A percentile compares a stretch with the other conserved stretches of the same genome.
phyloP scores from a whole-genome alignment of 2,888 invertebrate species.

The Campoplex nolae region DNA sequence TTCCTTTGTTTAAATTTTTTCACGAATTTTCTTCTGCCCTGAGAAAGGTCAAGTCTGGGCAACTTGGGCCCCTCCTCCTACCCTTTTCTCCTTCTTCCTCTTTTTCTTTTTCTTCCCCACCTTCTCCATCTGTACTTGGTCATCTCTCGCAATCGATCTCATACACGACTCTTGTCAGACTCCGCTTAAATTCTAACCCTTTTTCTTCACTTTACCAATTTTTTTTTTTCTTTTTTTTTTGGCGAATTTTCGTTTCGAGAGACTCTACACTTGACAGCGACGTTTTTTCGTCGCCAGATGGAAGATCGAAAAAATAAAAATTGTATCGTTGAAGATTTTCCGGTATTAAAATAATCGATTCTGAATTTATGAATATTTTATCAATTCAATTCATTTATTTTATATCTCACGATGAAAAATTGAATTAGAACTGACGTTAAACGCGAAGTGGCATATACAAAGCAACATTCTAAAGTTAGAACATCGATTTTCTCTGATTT shows the following conservation, averaged over 20 bases:
- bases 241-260: not conserved
- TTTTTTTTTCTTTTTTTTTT: not conserved
- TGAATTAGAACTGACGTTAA: not conserved
- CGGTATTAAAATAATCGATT: not conserved
- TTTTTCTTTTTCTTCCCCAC: not conserved
- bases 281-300: not conserved
- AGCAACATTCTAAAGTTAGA: not conserved
- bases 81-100: not conserved
- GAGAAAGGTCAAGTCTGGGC: constrained; percentile 11
- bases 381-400: not conserved
- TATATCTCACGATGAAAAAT: not conserved
- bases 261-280: not conserved
- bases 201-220: not conserved
- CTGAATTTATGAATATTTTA: not conserved
- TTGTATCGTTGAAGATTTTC: not conserved
- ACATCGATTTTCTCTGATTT: not conserved
- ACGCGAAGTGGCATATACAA: not conserved
- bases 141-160: constrained; percentile 33
- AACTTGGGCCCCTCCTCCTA: constrained; percentile 5
- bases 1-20: not conserved
- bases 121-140: constrained; percentile 30
- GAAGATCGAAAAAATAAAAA: not conserved
- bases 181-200: not conserved
- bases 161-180: not conserved
- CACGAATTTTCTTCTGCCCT: not conserved